Evolutionary conservation across 2,113 vertebrate genomes (phyloP).

Genomic region (Alexandromys fortis): DNA sequence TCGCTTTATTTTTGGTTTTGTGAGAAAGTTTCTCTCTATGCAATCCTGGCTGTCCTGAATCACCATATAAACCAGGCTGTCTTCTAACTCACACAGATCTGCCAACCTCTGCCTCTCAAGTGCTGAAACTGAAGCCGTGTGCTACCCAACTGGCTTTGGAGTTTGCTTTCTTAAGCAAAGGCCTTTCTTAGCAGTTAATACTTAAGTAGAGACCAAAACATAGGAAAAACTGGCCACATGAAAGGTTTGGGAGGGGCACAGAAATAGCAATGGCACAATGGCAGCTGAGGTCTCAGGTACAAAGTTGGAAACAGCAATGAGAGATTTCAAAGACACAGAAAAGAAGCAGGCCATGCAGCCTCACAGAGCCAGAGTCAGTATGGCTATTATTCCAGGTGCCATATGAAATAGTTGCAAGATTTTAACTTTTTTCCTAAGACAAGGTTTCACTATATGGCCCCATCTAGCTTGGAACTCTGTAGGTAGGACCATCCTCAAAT

Average conservation of each 20-base stretch:
- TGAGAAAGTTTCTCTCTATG: neutral
- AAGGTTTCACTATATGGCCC: no score
- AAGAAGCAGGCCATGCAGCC: neutral
- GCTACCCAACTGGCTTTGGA: neutral
- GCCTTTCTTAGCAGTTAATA: neutral
- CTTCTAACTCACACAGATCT: neutral
- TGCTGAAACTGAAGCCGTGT: neutral
- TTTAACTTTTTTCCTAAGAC: neutral
- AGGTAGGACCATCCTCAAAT: no score
- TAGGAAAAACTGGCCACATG: neutral
- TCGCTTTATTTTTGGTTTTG: neutral
- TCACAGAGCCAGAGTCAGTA: neutral
- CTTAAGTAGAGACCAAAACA: neutral
- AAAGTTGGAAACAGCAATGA: slow-evolving; percentile 10
- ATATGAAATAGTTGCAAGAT: neutral
- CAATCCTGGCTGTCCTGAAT: neutral
- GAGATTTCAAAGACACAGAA: neutral
- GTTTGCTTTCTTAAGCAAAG: neutral
- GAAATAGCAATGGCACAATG: slow-evolving; percentile 1
- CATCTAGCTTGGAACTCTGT: no score
- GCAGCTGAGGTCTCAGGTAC: neutral
- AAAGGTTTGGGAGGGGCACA: neutral
- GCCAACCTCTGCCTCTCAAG: neutral
- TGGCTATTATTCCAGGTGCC: neutral
- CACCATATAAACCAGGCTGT: neutral